Evolutionary conservation across 2,888 invertebrate genomes (phyloP).

Genomic region (Drosophila histrio): DNA sequence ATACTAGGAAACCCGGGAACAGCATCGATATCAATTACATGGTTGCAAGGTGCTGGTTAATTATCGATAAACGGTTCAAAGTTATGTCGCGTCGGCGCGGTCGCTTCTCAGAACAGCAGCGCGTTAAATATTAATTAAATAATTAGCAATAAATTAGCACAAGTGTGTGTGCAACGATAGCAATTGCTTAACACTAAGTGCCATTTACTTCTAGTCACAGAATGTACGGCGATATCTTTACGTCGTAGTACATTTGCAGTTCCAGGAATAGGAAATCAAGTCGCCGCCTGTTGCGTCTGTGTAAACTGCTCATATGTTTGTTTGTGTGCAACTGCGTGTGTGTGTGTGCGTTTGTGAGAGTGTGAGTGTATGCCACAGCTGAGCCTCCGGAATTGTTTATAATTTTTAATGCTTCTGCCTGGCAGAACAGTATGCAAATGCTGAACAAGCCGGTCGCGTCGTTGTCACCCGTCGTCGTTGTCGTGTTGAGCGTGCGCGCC

Average conservation of each 20-base stretch:
- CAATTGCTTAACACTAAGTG: conserved; percentile 1
- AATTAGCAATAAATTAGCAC: conserved; percentile 1
- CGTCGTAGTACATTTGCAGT: conserved; percentile 27
- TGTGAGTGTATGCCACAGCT: conserved; percentile 52
- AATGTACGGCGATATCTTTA: not conserved
- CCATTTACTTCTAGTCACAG: conserved; percentile 29
- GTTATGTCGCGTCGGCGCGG: conserved; percentile 57
- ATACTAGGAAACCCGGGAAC: not conserved
- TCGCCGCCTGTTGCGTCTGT: conserved; percentile 64
- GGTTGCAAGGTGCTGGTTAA: not conserved
- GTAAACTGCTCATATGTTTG: conserved; percentile 3
- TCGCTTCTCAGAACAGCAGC: conserved; percentile 10
- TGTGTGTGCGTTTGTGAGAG: conserved; percentile 4
- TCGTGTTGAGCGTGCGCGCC: conserved; percentile 27
- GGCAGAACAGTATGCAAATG: conserved; percentile 65
- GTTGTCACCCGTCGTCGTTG: conserved; percentile 14
- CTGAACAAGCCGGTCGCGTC: conserved; percentile 71
- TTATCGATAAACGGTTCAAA: conserved; percentile 53
- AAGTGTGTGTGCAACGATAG: not conserved
- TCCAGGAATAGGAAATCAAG: conserved; percentile 33
- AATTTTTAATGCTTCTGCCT: conserved; percentile 42
- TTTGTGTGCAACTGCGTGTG: conserved; percentile 8
- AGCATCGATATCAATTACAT: conserved; percentile 22
- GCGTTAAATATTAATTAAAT: conserved; percentile 11
- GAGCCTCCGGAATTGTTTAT: conserved; percentile 68